Evolutionary conservation across 2,797 vertebrate genomes (phyloP).

Genomic region (Eptatretus atami): DNA sequence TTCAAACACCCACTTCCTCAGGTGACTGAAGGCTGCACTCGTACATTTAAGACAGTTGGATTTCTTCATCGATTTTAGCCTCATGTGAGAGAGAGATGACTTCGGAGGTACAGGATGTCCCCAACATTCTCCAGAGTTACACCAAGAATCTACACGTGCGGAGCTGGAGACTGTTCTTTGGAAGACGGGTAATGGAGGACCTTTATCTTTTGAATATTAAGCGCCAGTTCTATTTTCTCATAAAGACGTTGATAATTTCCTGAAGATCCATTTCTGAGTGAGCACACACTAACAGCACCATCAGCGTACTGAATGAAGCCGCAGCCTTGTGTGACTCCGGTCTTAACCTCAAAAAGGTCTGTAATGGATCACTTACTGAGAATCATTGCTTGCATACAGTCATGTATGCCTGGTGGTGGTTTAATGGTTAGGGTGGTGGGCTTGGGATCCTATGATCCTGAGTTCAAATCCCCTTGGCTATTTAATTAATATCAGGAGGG

Average conservation of each 20-base stretch:
- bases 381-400: background rate
- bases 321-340: background rate
- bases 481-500: too few relatives aligned
- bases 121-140: background rate
- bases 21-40: background rate
- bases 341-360: background rate
- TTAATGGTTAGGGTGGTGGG: too few relatives aligned
- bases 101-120: background rate
- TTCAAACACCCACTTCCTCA: background rate
- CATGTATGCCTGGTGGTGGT: background rate
- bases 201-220: background rate
- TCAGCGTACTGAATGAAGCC: background rate
- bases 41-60: background rate
- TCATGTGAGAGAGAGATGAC: background rate
- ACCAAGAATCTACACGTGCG: background rate
- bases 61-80: background rate
- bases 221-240: background rate
- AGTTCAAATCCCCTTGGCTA: too few relatives aligned
- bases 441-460: too few relatives aligned
- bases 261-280: slow-evolving; percentile 1
- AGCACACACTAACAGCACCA: background rate
- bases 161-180: background rate
- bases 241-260: background rate
- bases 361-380: background rate
- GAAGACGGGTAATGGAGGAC: background rate